Percentiles rank a stretch among this genome's conserved stretches.
Conservation (phyloP, 1,140 invertebrate genomes). For the Ridgeia piscesae region DNA sequence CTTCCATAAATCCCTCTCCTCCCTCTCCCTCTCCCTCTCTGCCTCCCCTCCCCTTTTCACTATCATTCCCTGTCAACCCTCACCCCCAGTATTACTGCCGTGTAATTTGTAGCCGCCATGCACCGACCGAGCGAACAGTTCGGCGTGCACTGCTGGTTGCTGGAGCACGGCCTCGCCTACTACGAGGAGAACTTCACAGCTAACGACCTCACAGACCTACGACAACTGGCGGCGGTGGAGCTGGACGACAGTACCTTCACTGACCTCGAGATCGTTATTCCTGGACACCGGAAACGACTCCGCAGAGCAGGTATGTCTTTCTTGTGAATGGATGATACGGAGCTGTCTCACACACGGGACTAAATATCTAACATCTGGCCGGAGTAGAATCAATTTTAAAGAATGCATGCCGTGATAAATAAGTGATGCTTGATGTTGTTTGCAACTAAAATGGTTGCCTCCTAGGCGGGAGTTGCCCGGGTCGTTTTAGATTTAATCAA, state of each 20-base stretch:
- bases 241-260: conserved; percentile 47
- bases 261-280: conserved; percentile 51
- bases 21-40: neutral
- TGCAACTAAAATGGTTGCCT: too few relatives aligned
- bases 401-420: too few relatives aligned
- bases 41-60: neutral
- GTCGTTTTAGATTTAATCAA: neutral
- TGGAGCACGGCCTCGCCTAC: conserved; percentile 39
- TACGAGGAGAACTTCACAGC: conserved; percentile 46
- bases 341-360: too few relatives aligned
- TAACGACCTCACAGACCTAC: conserved; percentile 35
- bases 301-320: conserved; percentile 45
- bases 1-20: neutral
- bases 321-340: too few relatives aligned
- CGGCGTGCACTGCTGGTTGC: conserved; percentile 43
- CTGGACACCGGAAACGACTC: conserved; percentile 48
- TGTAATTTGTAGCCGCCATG: conserved; percentile 33
- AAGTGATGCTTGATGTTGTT: too few relatives aligned
- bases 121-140: neutral
- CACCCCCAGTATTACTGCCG: conserved; percentile 30
- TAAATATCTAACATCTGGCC: too few relatives aligned
- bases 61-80: neutral
- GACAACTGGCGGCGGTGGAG: conserved; percentile 38
- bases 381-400: too few relatives aligned
- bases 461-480: neutral